phyloP scores from a whole-genome alignment of 2,888 invertebrate species.

The Euzophera pinguis region DNA sequence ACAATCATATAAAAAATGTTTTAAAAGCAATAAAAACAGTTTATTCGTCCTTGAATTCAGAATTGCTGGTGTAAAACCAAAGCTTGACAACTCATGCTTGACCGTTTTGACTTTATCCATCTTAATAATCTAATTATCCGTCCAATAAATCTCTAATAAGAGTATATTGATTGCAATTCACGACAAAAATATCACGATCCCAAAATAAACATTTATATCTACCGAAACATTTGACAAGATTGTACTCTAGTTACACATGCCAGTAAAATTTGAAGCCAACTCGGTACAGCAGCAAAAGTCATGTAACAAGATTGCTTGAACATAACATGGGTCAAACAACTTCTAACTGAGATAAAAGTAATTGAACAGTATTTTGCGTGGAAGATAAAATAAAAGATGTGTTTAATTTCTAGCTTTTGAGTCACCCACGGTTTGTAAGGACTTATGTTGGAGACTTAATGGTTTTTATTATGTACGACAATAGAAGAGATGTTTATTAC shows the following conservation, averaged over 20 bases:
- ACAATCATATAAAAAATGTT: too few species aligned
- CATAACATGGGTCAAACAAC: slow-evolving; percentile 7
- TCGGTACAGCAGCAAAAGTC: not conserved
- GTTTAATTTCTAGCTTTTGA: slow-evolving; percentile 9
- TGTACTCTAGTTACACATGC: not conserved
- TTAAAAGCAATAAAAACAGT: too few species aligned
- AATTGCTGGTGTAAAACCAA: too few species aligned
- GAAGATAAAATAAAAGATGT: slow-evolving; percentile 11
- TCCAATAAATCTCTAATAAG: too few species aligned
- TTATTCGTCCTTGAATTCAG: too few species aligned
- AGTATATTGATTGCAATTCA: too few species aligned
- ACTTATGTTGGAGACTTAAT: not conserved
- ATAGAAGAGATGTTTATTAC: not conserved
- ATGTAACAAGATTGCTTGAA: not conserved
- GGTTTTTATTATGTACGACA: not conserved
- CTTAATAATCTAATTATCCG: too few species aligned
- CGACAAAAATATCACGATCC: too few species aligned
- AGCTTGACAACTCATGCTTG: too few species aligned
- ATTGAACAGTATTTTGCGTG: slow-evolving; percentile 22
- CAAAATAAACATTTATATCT: too few species aligned
- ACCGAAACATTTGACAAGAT: not conserved
- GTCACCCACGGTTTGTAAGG: not conserved
- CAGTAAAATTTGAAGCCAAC: not conserved
- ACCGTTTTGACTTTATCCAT: too few species aligned
- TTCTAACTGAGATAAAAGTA: slow-evolving; percentile 20